phyloP scores from a whole-genome alignment of 1,140 invertebrate genomes.

The Argopecten irradians region DNA sequence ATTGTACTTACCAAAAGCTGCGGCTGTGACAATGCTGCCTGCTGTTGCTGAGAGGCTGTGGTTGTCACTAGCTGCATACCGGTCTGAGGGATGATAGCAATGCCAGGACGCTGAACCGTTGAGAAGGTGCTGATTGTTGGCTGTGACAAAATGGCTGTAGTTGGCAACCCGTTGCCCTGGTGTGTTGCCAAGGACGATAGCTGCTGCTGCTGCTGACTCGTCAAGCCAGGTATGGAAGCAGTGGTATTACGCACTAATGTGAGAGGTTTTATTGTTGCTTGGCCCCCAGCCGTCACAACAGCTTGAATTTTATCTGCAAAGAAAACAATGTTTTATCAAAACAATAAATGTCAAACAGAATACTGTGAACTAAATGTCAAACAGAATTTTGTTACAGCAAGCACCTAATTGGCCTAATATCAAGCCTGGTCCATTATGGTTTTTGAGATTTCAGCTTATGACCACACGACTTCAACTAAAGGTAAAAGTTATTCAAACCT shows the following conservation, averaged over 20 bases:
- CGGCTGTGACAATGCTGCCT: constrained; percentile 40
- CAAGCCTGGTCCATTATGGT: no score
- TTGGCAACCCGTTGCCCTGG: constrained; percentile 42
- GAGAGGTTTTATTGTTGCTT: constrained; percentile 46
- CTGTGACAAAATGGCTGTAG: constrained; percentile 40
- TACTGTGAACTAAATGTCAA: neutral
- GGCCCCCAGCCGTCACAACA: constrained; percentile 47
- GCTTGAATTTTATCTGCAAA: constrained; percentile 57
- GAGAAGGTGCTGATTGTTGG: constrained; percentile 8
- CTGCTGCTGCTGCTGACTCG: constrained; percentile 52
- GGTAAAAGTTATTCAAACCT: no score
- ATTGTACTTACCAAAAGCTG: constrained; percentile 51
- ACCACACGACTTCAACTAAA: no score
- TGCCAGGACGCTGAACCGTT: constrained; percentile 22
- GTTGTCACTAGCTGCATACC: constrained; percentile 53
- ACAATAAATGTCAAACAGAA: neutral
- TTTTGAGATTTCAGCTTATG: no score
- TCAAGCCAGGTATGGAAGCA: constrained; percentile 38
- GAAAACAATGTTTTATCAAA: no score
- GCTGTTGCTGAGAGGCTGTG: constrained; percentile 25
- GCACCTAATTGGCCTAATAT: no score
- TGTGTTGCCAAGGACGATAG: constrained; percentile 45
- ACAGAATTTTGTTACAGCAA: no score
- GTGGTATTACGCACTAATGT: constrained; percentile 48
- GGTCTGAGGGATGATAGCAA: constrained; percentile 48